Evolutionary conservation across 2,888 invertebrate genomes (phyloP), one percentile per base, ranked within the genome.

Genomic region (Endomychus coccineus): DNA sequence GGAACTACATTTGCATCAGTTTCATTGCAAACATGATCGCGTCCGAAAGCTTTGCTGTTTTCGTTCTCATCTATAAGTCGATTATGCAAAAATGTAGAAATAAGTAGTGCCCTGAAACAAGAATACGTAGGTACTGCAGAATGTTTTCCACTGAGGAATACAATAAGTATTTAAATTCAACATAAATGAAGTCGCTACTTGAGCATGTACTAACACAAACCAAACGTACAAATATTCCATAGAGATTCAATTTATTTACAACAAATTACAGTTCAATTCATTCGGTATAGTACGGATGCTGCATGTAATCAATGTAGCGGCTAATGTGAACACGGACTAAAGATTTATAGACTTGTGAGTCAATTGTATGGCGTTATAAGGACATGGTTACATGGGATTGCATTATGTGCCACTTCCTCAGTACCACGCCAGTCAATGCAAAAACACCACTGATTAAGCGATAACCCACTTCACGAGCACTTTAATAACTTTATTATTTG

Each of bases 241-340:
- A n/a, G 6, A 19, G 6, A 7, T 32, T n/a, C 32, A 45, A 48
- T 50, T 50, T 46, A 44, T 45, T 50, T 46, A 36, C 44, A 54
- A 51, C 52, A 52, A 52, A 54, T 54, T 52, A 47, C 46, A 36
- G 36, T 41, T 42, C 49, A 49, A 49, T 48, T 46, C 50, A 46
- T 45, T 45, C 46, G 29, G 45, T 53, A 52, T 46, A 49, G 53
- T 55, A 55, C 55, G 55, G 52, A 54, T 59, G 56, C 55, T 59
- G 58, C 59, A 61, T 61, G 61, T 61, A 62, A 62, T 62, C 62
- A 61, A 61, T 62, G 61, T 61, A 61, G 56, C 61, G 59, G 58
- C 60, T 61, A 61, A 62, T 60, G 56, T 50, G 59, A 58, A 57
- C 61, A 59, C 53, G 55, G 51, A 48, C 49, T 54, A 12, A n/a